Conservation (phyloP, 2,888 invertebrate species). For the Heliconius hortense region DNA sequence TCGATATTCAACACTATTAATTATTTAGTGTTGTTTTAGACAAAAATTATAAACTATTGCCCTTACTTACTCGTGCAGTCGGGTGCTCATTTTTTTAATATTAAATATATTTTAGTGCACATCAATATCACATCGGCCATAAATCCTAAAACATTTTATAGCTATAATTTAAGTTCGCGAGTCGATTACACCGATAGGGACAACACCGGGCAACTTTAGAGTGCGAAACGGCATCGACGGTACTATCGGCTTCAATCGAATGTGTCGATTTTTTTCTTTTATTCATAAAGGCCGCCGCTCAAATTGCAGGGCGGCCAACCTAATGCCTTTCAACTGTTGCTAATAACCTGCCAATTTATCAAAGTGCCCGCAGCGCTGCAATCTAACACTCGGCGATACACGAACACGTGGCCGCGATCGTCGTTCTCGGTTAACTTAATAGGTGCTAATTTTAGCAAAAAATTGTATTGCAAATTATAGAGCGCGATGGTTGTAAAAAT, state of each 20-base stretch:
- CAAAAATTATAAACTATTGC: not conserved
- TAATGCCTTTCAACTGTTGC: constrained; percentile 82
- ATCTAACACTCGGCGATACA: constrained; percentile 32
- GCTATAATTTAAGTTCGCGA: constrained; percentile 48
- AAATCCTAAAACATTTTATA: constrained; percentile 45
- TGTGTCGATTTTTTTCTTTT: constrained; percentile 72
- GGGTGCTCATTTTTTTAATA: too few species aligned
- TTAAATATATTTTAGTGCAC: constrained; percentile 15
- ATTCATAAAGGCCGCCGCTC: constrained; percentile 69
- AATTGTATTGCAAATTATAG: constrained; percentile 36
- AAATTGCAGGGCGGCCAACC: constrained; percentile 80
- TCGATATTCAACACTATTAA: too few species aligned
- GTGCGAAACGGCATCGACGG: constrained; percentile 55
- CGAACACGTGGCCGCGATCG: constrained; percentile 36
- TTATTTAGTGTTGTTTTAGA: not conserved
- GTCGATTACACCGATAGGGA: constrained; percentile 53
- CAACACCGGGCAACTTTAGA: constrained; percentile 57
- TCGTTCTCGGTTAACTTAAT: constrained; percentile 36
- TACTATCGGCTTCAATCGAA: constrained; percentile 71
- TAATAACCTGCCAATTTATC: constrained; percentile 82
- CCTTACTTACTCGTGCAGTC: too few species aligned
- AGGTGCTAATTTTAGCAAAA: constrained; percentile 41
- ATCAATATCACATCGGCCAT: constrained; percentile 36
- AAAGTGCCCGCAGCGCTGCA: constrained; percentile 64
- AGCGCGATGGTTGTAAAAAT: constrained; percentile 28